phyloP scores from a whole-genome alignment of 2,113 vertebrate genomes.

The Lycocorax pyrrhopterus region DNA sequence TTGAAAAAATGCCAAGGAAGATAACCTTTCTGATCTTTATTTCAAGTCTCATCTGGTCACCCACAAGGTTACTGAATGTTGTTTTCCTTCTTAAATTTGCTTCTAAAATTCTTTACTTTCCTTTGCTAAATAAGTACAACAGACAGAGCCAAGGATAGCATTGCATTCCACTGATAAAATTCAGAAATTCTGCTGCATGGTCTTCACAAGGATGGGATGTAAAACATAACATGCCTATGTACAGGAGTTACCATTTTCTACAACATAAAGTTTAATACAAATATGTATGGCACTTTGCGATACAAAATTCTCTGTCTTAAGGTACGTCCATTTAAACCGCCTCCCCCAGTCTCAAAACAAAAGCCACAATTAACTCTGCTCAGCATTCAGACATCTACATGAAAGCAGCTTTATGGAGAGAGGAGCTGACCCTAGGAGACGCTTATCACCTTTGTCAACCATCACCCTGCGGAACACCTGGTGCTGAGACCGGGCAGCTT shows the following conservation, averaged over 20 bases:
- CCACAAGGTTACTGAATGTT: background rate
- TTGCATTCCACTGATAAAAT: background rate
- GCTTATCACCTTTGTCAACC: background rate
- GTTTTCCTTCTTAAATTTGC: background rate
- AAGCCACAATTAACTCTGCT: background rate
- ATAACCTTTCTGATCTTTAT: background rate
- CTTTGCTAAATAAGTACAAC: background rate
- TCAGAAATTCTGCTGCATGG: background rate
- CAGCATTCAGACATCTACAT: background rate
- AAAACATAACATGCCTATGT: background rate
- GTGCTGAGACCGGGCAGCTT: background rate
- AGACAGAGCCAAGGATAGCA: background rate
- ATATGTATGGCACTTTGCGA: background rate
- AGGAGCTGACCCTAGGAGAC: background rate
- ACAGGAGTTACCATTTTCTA: background rate
- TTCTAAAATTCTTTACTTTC: background rate
- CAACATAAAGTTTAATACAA: background rate
- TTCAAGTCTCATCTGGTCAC: background rate
- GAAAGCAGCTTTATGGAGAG: background rate
- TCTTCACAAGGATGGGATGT: background rate
- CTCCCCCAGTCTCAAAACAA: background rate
- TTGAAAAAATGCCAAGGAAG: background rate
- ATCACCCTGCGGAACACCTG: background rate
- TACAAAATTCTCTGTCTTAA: background rate
- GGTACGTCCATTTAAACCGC: accelerated